These are phyloP conservation scores for Pipistrellus kuhlii DNA, from an alignment of 2,797 vertebrate species.

Conservation along the genomic window DNA sequence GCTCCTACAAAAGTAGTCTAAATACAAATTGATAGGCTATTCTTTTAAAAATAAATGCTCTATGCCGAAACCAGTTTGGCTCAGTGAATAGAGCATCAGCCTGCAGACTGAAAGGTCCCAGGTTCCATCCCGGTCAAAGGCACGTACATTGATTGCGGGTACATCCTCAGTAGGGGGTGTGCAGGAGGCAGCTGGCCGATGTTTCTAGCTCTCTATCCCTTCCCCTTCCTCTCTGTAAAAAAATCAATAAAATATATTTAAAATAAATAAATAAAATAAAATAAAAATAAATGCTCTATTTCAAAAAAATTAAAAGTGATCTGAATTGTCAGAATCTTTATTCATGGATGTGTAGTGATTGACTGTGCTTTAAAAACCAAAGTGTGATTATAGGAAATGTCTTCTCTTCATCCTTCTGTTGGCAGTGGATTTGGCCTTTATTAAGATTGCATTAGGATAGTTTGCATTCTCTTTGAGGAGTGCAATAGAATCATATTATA, in stretches of 20 bases:
- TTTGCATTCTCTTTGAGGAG: not conserved
- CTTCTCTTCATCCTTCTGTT: not conserved
- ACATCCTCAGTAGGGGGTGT: too few species aligned
- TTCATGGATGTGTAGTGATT: not conserved
- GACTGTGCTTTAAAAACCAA: not conserved
- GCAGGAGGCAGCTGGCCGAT: too few species aligned
- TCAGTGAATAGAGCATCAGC: too few species aligned
- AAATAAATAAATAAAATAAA: too few species aligned
- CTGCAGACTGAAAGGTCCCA: too few species aligned
- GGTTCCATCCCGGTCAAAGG: too few species aligned
- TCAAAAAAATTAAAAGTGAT: not conserved
- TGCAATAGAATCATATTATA: not conserved
- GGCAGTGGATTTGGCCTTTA: not conserved
- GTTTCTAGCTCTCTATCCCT: too few species aligned
- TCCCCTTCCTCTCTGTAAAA: too few species aligned
- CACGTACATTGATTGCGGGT: too few species aligned
- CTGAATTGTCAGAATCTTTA: not conserved
- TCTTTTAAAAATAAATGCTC: slow-evolving; percentile 2
- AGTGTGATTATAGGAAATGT: not conserved
- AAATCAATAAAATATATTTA: too few species aligned
- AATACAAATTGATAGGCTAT: not conserved
- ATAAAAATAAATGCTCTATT: not conserved
- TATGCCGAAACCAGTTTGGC: too few species aligned
- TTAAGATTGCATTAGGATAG: not conserved
- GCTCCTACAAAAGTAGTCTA: not conserved